Conservation (phyloP, 2,888 invertebrate genomes). For the Pegoplata infirma region DNA sequence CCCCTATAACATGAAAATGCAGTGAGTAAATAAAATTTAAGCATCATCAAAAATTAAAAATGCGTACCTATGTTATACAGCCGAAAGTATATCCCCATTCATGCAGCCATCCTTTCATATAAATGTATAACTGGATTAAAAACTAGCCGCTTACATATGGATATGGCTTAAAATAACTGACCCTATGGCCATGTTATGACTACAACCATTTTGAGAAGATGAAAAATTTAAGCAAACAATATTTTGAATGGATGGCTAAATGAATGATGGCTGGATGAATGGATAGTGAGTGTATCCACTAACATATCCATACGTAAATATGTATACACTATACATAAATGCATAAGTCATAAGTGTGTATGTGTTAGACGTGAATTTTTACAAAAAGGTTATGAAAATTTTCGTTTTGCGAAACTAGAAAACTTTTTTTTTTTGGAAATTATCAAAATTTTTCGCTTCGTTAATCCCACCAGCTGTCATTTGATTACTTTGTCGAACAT, state of each 20-base stretch:
- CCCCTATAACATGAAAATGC: too few relatives aligned
- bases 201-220: conserved; percentile 45
- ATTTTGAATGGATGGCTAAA: background rate
- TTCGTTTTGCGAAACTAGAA: background rate
- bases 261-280: background rate
- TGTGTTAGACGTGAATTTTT: conserved; percentile 64
- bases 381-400: background rate
- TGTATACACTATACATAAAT: conserved; percentile 21
- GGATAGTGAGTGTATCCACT: too few relatives aligned
- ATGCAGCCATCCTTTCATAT: background rate
- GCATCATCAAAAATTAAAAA: conserved; percentile 54
- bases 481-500: conserved; percentile 47
- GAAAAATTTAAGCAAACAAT: conserved; percentile 57
- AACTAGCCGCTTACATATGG: conserved; percentile 55
- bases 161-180: conserved; percentile 58
- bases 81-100: background rate
- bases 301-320: background rate
- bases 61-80: background rate
- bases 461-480: conserved; percentile 73
- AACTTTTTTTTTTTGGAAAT: conserved; percentile 51
- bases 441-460: conserved; percentile 75
- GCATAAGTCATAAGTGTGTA: conserved; percentile 47
- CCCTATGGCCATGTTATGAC: conserved; percentile 53
- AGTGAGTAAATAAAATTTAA: conserved; percentile 27
- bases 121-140: conserved; percentile 60